Base-by-base conservation (phyloP, 1,140 invertebrate species). In the Lasaia peninsularis region DNA sequence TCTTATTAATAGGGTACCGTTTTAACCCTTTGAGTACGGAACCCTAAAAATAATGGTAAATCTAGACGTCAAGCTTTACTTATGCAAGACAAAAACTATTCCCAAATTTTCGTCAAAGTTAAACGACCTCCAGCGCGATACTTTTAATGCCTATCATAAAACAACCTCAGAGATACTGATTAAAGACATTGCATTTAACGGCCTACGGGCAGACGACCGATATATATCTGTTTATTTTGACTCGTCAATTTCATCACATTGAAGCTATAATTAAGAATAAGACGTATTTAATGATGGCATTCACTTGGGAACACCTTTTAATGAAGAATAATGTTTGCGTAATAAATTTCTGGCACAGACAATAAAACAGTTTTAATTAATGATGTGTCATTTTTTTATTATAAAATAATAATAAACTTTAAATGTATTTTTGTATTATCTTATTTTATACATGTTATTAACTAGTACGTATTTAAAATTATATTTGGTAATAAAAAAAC, bases 71-170 rank as follows among this genome's bases (percentile, higher is more conserved):
- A 28, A 28, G 24, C 8, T 28, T 6, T 4, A 28, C 5, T 6
- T 28, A 4, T 28, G 8, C 24, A 28, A 6, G 24, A 28, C 24
- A 55, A 51, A 33, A 28, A n/a, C 21, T 28, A 55, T 63, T 55
- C 44, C 53, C 37, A 62, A 52, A 68, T 78, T 68, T 70, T 51
- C 62, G 62, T 65, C 67, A 75, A 76, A 84, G 80, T 77, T 78
- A 77, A 75, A 34, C 67, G 75, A 81, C 71, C 80, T 67, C 59
- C 57, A 59, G 61, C 63, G 40, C 58, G 57, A 63, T 59, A 58
- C 63, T 51, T 69, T 83, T 80, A 75, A 71, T 81, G 71, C 75
- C 78, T 75, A 80, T 75, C 73, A 65, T 83, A 80, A 86, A 83
- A 69, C 63, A 62, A 60, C 73, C 74, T 77, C 75, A 54, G 56